These are phyloP conservation scores for Micromesistius poutassou DNA, from an alignment of 2,797 vertebrate genomes.

Conservation along the genomic window DNA sequence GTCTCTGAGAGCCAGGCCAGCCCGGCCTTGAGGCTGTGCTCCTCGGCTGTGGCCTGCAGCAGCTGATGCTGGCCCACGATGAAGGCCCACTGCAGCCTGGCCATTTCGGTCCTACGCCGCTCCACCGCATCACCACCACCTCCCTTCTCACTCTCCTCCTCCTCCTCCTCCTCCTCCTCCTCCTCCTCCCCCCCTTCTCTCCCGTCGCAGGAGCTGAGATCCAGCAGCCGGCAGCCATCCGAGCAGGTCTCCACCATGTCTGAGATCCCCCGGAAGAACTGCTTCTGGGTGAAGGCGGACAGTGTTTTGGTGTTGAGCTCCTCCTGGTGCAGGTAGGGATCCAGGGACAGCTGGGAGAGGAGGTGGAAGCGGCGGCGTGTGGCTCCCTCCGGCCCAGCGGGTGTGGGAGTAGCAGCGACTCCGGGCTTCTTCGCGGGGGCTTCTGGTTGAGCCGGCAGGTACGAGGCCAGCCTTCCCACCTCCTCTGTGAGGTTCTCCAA, in stretches of 20 bases:
- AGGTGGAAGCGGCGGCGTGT: conserved; percentile 78
- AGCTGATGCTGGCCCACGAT: conserved; percentile 81
- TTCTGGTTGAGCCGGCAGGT: conserved; percentile 56
- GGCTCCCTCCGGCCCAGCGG: conserved; percentile 19
- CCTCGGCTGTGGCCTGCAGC: conserved; percentile 76
- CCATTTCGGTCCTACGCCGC: conserved; percentile 74
- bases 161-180: conserved; percentile 22
- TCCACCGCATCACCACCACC: conserved; percentile 57
- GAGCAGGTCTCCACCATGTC: conserved; percentile 76
- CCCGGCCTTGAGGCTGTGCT: conserved; percentile 71
- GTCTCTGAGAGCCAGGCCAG: conserved; percentile 77
- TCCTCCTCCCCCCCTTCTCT: conserved; percentile 46
- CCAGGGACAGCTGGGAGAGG: conserved; percentile 79
- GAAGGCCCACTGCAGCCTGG: conserved; percentile 79
- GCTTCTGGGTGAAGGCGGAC: conserved; percentile 70
- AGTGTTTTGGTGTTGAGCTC: conserved; percentile 82
- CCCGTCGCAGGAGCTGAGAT: conserved; percentile 63
- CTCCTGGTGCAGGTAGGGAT: conserved; percentile 80
- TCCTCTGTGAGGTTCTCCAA: conserved; percentile 73
- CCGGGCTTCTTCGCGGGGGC: neutral
- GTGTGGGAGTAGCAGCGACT: neutral
- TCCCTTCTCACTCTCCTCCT: conserved; percentile 5
- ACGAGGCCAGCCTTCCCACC: conserved; percentile 66
- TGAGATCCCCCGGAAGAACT: conserved; percentile 73
- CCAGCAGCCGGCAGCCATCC: conserved; percentile 74